These are phyloP conservation scores for Eueremaeus valkanovi DNA, from an alignment of 2,888 invertebrate genomes.

Conservation along the genomic window DNA sequence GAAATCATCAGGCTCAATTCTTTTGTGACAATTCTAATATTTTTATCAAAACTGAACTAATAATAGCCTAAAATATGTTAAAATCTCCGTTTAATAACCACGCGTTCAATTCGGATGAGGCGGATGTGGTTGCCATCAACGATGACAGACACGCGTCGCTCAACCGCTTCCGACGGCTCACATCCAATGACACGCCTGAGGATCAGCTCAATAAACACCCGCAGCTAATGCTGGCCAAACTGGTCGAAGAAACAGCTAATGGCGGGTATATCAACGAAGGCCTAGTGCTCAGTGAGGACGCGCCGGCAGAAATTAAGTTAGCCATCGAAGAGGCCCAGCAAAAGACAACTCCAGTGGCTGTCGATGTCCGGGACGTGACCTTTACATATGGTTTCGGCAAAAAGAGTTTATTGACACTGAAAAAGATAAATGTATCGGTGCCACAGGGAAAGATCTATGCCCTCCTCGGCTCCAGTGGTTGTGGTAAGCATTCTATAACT, in stretches of 20 bases:
- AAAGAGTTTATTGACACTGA: conserved; percentile 37
- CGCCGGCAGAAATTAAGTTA: conserved; percentile 3
- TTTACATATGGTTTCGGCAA: conserved; percentile 40
- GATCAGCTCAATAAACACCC: conserved; percentile 35
- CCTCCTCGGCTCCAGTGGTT: conserved; percentile 41
- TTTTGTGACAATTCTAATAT: no score
- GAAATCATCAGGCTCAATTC: no score
- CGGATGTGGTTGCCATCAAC: conserved; percentile 40
- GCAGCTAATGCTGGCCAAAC: conserved; percentile 37
- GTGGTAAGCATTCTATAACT: conserved; percentile 42
- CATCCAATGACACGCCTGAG: conserved; percentile 33
- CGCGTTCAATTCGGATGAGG: conserved; percentile 38
- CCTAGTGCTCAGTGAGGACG: conserved; percentile 32
- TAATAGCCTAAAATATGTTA: not conserved
- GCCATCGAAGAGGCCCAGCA: not conserved
- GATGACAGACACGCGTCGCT: conserved; percentile 40
- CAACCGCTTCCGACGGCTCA: conserved; percentile 33
- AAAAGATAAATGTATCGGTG: conserved; percentile 41
- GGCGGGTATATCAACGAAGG: conserved; percentile 39
- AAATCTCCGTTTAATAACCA: conserved; percentile 39
- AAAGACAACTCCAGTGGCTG: not conserved
- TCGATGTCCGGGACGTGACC: conserved; percentile 39
- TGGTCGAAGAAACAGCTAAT: conserved; percentile 38
- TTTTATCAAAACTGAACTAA: no score
- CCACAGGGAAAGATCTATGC: conserved; percentile 40